These are phyloP conservation scores for Heterocephalus glaber DNA, from an alignment of 2,113 vertebrate genomes.

Conservation along the genomic window DNA sequence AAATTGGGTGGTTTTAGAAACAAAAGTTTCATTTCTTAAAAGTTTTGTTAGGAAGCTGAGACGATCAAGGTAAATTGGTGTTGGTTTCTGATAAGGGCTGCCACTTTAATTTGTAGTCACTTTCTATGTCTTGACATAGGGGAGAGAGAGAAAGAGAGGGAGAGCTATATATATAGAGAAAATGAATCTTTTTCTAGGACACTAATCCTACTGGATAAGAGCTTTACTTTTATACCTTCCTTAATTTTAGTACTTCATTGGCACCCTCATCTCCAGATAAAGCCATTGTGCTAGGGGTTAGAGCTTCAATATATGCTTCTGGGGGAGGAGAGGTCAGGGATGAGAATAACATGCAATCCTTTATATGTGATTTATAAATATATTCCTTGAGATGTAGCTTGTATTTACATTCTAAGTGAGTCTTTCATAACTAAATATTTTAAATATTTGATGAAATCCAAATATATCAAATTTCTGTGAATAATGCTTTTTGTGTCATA, in stretches of 20 bases:
- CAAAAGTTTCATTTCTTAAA: too few relatives aligned
- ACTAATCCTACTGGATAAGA: background rate
- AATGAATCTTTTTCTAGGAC: background rate
- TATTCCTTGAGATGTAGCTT: background rate
- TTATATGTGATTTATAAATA: background rate
- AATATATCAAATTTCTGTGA: background rate
- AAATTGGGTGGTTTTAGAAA: background rate
- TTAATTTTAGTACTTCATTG: background rate
- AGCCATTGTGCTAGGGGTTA: background rate
- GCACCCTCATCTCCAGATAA: background rate
- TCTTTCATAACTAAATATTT: background rate
- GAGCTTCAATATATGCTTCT: too few relatives aligned
- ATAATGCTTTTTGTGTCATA: background rate
- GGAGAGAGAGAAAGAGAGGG: background rate
- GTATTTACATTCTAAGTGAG: background rate
- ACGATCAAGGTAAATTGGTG: background rate
- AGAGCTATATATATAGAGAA: too few relatives aligned
- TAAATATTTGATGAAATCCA: background rate
- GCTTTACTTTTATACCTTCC: background rate
- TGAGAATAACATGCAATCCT: background rate
- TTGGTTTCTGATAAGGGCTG: background rate
- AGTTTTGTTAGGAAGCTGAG: background rate
- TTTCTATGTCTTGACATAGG: background rate
- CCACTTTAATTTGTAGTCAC: background rate
- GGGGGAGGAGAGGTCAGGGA: too few relatives aligned